phyloP scores from a whole-genome alignment of 2,113 vertebrate genomes.

The Otocyon megalotis region DNA sequence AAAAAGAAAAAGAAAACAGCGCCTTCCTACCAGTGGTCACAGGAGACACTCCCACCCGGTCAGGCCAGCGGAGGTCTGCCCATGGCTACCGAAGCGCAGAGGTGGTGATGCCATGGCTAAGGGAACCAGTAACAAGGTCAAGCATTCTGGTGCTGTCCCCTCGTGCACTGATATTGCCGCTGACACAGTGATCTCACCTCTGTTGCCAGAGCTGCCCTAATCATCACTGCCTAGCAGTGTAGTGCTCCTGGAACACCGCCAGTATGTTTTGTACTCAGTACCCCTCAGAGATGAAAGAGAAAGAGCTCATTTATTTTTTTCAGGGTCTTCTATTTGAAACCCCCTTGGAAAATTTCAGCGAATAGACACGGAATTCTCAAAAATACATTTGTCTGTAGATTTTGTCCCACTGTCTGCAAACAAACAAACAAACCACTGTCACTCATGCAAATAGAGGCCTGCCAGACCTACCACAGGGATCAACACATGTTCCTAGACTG shows the following conservation, averaged over 20 bases:
- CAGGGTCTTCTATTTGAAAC: neutral
- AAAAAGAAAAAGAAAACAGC: neutral
- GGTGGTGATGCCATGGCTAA: neutral
- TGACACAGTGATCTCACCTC: neutral
- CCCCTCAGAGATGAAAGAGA: neutral
- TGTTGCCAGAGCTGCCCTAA: neutral
- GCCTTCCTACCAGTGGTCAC: neutral
- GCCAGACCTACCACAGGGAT: neutral
- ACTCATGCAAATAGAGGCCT: neutral
- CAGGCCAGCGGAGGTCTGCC: neutral
- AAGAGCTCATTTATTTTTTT: neutral
- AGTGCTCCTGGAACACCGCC: neutral
- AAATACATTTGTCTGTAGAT: neutral
- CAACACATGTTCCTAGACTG: neutral
- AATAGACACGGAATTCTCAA: neutral
- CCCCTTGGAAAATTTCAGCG: neutral
- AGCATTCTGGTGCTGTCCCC: neutral
- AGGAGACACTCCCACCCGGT: neutral
- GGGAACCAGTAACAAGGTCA: neutral
- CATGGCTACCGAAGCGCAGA: neutral
- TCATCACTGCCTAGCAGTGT: no score
- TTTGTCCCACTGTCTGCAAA: neutral
- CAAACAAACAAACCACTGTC: neutral
- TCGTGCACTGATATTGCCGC: neutral
- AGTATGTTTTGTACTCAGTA: neutral